These are phyloP conservation scores for Champsocephalus esox DNA, from an alignment of 2,797 vertebrate species.

Conservation along the genomic window DNA sequence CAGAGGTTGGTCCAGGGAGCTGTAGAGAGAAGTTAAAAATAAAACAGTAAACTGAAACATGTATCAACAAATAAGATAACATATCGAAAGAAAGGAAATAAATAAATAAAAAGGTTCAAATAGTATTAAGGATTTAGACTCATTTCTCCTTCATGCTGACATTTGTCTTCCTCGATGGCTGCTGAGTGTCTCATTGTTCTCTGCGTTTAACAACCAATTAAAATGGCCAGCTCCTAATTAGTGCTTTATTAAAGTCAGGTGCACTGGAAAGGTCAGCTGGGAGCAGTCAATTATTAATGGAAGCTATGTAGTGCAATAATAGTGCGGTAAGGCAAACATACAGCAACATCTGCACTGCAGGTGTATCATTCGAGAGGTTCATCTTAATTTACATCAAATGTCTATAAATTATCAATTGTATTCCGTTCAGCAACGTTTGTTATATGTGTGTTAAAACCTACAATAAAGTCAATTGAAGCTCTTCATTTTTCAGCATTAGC, in stretches of 20 bases:
- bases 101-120: no score
- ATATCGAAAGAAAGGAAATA: no score
- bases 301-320: slow-evolving; percentile 25
- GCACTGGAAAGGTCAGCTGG: slow-evolving; percentile 36
- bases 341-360: background rate
- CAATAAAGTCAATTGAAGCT: background rate
- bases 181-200: slow-evolving; percentile 42
- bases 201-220: slow-evolving; percentile 32
- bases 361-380: background rate
- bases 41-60: no score
- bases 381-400: background rate
- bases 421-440: background rate
- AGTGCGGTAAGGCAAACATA: background rate
- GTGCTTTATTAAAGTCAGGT: slow-evolving; percentile 48
- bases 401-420: background rate
- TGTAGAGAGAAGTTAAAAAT: no score
- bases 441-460: background rate
- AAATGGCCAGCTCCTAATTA: slow-evolving; percentile 30
- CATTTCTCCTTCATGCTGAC: slow-evolving; percentile 16
- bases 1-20: no score
- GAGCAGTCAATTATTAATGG: slow-evolving; percentile 38
- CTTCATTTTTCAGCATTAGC: slow-evolving; percentile 20
- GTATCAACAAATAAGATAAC: no score
- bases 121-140: background rate
- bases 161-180: slow-evolving; percentile 21